Conservation (phyloP, 2,888 invertebrate genomes). For the Oscheius sp. region DNA sequence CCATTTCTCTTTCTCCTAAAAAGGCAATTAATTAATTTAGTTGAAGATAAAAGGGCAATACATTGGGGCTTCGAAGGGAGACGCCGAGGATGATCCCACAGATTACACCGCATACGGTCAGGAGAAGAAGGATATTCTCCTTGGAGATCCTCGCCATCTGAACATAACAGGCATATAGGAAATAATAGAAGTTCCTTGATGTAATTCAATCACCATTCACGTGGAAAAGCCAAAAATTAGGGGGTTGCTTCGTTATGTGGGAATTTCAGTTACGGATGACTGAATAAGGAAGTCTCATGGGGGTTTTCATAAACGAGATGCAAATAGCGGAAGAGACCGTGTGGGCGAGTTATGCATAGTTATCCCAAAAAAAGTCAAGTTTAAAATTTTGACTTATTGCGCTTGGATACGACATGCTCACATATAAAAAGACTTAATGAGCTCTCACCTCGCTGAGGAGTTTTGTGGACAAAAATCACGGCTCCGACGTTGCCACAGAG, state of each 20-base stretch:
- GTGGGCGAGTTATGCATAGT: too few relatives aligned
- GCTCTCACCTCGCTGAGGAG: conserved; percentile 23
- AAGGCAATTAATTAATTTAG: not conserved
- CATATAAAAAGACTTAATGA: not conserved
- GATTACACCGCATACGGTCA: conserved; percentile 59
- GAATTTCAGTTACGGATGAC: conserved; percentile 6
- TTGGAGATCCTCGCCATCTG: conserved; percentile 40
- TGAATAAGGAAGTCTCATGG: conserved; percentile 18
- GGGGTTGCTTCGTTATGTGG: conserved; percentile 8
- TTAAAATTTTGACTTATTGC: too few relatives aligned
- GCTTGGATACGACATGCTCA: not conserved
- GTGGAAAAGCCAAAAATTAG: conserved; percentile 20
- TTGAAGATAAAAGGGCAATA: not conserved
- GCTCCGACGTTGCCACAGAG: conserved; percentile 18
- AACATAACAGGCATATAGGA: conserved; percentile 2
- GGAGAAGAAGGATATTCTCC: conserved; percentile 61
- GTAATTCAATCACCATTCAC: conserved; percentile 29
- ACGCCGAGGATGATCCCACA: conserved; percentile 55
- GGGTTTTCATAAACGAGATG: too few relatives aligned
- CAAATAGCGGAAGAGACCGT: too few relatives aligned
- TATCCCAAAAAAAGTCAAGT: too few relatives aligned
- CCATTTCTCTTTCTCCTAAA: conserved; percentile 35
- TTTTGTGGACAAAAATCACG: conserved; percentile 19
- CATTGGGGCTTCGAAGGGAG: conserved; percentile 49
- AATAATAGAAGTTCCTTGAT: not conserved